Conservation (phyloP, 2,113 vertebrate species). For the Dolichallabes microphthalmus region DNA sequence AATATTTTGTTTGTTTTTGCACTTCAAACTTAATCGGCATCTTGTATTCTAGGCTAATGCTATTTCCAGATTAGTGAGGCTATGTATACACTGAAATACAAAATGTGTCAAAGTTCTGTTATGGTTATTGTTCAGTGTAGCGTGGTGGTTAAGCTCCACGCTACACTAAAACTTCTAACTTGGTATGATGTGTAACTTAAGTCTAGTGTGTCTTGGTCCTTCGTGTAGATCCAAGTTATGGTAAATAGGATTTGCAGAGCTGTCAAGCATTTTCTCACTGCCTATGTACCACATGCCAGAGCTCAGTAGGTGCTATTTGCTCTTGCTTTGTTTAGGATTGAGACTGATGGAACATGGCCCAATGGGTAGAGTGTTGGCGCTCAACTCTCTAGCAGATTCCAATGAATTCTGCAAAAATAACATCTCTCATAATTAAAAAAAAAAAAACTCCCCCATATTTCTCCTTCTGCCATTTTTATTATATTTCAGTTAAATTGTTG, state of each 20-base stretch:
- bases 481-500: background rate
- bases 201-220: background rate
- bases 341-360: constrained; percentile 66
- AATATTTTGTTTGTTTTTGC: background rate
- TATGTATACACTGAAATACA: constrained; percentile 2
- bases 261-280: constrained; percentile 1
- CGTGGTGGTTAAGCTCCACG: background rate
- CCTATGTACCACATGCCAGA: constrained; percentile 42
- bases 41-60: background rate
- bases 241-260: background rate
- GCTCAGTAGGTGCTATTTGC: constrained; percentile 63
- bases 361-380: constrained; percentile 63
- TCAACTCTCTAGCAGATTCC: constrained; percentile 61
- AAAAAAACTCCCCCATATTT: constrained; percentile 18
- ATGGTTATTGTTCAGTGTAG: constrained; percentile 16
- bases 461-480: constrained; percentile 26
- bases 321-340: constrained; percentile 64
- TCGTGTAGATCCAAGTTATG: background rate
- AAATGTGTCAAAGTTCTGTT: constrained; percentile 1
- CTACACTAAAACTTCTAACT: background rate
- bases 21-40: constrained; percentile 13
- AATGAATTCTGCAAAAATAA: constrained; percentile 63
- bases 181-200: background rate
- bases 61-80: background rate
- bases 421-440: constrained; percentile 32